Evolutionary conservation across 2,888 invertebrate genomes (phyloP), one percentile per base, ranked within the genome.

Genomic region (Heliconius charithonia): DNA sequence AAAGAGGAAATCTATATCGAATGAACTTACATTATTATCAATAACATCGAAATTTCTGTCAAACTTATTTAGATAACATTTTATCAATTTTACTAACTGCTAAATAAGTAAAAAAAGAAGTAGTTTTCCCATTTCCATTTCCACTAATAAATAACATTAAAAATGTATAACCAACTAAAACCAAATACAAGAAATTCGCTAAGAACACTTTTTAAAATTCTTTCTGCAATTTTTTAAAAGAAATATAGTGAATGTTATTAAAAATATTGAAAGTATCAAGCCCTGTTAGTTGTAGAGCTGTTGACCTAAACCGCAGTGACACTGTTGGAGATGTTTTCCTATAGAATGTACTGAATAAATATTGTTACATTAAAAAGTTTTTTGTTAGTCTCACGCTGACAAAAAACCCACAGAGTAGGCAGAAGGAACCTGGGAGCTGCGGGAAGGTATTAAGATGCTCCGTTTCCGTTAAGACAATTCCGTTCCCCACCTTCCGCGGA

Each of bases 221-320:
- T 37, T 67, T 37, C 12, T 4, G 32, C 32, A 67, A n/a, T 67
- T 67, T 37, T 32, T 37, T 10, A 10, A 67, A 41, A 67, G 37
- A 67, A 45, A 45, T 65, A 65, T 65, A 56, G 29, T 32, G 27
- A 77, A 22, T n/a, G 65, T 77, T 66, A 72, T 77, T 77, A 77
- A 77, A 72, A 77, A 66, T 71, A 63, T 65, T 71, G 51, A 77
- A 77, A 77, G 71, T 27, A 70, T 76, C 56, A 59, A 76, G 37
- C 59, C 51, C 56, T 67, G 67, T 76, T 69, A 67, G 29, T 66
- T 32, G 25, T 25, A 74, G 37, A 37, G 37, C 67, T 56, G 37
- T 76, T 59, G 67, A 76, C 75, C 67, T 59, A 75, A 29, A 27
- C 75, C 56, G 19, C 59, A 67, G 27, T 25, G 41, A 74, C 63